Evolutionary conservation across 2,113 vertebrate genomes (phyloP), one percentile per base, ranked within the genome.

Genomic region (Limanda limanda): DNA sequence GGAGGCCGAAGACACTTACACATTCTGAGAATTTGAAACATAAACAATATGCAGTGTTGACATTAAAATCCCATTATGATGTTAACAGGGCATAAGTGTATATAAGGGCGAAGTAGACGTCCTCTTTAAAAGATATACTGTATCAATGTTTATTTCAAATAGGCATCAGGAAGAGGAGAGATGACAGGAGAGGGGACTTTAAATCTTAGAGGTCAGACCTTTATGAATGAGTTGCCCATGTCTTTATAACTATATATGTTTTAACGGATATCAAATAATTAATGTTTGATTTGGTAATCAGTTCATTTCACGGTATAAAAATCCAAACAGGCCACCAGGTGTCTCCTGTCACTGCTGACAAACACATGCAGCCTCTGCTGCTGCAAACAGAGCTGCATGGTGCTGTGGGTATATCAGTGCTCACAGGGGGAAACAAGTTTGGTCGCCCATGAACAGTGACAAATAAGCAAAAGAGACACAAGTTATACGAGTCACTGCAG

Each of bases 281-380:
- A 20, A 63, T 25, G 13, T 72, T 47, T 24, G 35, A 59, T 7
- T 56, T 23, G 13, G 27, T 31, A 8, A n/a, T 52, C 51, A 25
- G 20, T 58, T 23, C 3, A 31, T 54, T 51, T 59, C 3, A 61
- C 17, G 71, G 60, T 35, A 57, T 23, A 51, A 52, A 31, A 68
- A 65, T 74, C 76, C 24, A 75, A 77, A 76, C 37, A 74, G 73
- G 62, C 91, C 92, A 92, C 89, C 89, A 89, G 90, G 68, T 88
- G 89, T 93, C 91, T 92, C 89, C 82, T 84, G 69, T 81, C 69
- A 76, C 86, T 92, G 69, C 85, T 45, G 24, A 58, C 76, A 74
- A 57, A 60, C 62, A 63, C 47, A 57, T 3, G 40, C 60, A 72
- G 63, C n/a, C 66, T 76, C 18, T 0, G 55, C 17, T 31, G 17